Evolutionary conservation across 1,140 invertebrate genomes (phyloP).

Genomic region (Camponotus pennsylvanicus): DNA sequence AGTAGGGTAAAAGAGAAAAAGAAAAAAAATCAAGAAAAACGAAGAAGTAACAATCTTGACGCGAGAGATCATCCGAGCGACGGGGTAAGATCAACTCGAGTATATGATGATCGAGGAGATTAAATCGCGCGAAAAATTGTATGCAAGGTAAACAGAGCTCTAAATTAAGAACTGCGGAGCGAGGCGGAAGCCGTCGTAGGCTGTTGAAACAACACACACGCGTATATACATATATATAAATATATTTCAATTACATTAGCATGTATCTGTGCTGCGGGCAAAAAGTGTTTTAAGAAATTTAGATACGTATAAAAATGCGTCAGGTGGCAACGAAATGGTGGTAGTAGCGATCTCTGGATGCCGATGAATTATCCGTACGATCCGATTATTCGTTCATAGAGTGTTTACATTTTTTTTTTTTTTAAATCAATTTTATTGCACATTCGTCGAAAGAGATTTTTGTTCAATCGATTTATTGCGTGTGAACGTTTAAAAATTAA

Average conservation of each 20-base stretch:
- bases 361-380: slow-evolving; percentile 67
- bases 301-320: slow-evolving; percentile 59
- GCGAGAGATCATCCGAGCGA: slow-evolving; percentile 30
- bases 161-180: slow-evolving; percentile 52
- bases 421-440: no score
- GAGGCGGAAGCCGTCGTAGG: slow-evolving; percentile 44
- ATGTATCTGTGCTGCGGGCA: slow-evolving; percentile 45
- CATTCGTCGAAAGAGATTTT: no score
- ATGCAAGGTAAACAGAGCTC: slow-evolving; percentile 50
- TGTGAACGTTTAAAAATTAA: no score
- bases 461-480: no score
- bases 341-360: slow-evolving; percentile 63
- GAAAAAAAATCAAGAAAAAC: slow-evolving; percentile 64
- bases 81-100: slow-evolving; percentile 33
- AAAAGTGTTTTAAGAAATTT: slow-evolving; percentile 60
- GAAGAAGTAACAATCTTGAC: slow-evolving; percentile 52
- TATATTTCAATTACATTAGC: slow-evolving; percentile 55
- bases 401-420: slow-evolving; percentile 48
- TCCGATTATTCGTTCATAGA: slow-evolving; percentile 62
- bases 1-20: slow-evolving; percentile 76
- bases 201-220: slow-evolving; percentile 56
- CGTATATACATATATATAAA: slow-evolving; percentile 47
- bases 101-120: slow-evolving; percentile 53
- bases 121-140: slow-evolving; percentile 47
- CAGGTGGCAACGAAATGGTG: slow-evolving; percentile 67